Evolutionary conservation across 2,888 invertebrate genomes (phyloP).

Genomic region (Megalurothrips usitatus): DNA sequence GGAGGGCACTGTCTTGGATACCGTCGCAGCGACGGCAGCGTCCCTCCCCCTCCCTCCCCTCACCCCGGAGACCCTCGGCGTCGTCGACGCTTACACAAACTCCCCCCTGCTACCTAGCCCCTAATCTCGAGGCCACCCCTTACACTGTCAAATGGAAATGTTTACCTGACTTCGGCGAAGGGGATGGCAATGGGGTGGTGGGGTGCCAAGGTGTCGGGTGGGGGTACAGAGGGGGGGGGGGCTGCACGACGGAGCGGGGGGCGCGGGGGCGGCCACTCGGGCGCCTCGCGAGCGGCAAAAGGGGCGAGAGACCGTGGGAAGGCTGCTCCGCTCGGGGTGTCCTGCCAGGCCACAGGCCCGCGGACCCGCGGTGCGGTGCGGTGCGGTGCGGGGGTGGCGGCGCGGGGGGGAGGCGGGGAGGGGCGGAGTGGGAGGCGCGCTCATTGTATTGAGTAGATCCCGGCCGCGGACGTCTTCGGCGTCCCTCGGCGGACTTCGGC

Average conservation of each 20-base stretch:
- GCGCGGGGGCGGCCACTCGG: too few relatives aligned
- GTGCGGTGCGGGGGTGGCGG: not conserved
- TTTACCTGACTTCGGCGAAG: conserved; percentile 2
- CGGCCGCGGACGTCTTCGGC: conserved; percentile 9
- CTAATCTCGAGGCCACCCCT: not conserved
- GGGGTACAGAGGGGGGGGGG: not conserved
- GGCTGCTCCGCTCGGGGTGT: not conserved
- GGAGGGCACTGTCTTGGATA: too few relatives aligned
- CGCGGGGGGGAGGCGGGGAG: not conserved
- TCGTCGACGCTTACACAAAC: too few relatives aligned
- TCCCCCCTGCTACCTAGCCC: not conserved
- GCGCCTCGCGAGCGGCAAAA: too few relatives aligned
- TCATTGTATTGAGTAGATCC: conserved; percentile 26
- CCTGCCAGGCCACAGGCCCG: too few relatives aligned
- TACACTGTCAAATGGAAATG: conserved; percentile 9
- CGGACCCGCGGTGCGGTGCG: too few relatives aligned
- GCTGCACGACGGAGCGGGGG: not conserved
- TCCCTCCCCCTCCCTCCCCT: too few relatives aligned
- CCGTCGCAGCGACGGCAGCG: too few relatives aligned
- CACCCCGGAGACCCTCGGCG: too few relatives aligned
- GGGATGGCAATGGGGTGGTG: not conserved
- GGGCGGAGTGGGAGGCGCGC: not conserved
- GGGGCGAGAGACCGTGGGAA: not conserved
- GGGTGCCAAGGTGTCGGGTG: not conserved
- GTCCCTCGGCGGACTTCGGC: conserved; percentile 23